phyloP scores from a whole-genome alignment of 2,113 vertebrate species.

The Phalacrocorax pelagicus region DNA sequence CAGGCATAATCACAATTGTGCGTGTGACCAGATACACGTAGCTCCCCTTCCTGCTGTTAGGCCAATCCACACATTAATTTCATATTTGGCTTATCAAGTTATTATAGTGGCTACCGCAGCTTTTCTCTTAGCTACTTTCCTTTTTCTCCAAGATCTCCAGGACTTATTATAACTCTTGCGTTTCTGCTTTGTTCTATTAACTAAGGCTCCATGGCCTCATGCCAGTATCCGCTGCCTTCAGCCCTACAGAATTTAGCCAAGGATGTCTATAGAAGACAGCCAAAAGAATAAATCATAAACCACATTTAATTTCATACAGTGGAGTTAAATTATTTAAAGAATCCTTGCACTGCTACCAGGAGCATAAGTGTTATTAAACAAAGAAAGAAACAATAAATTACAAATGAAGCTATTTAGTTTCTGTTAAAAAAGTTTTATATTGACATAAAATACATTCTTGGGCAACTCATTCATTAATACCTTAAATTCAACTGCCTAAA shows the following conservation, averaged over 20 bases:
- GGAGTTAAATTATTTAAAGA: neutral
- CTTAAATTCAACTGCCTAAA: neutral
- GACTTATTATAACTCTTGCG: neutral
- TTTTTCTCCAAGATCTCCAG: neutral
- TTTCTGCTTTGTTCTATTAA: neutral
- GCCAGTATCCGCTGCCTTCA: neutral
- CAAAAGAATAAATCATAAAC: constrained; percentile 21
- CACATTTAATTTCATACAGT: neutral
- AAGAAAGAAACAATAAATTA: neutral
- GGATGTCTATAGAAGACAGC: neutral
- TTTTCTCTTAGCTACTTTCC: neutral
- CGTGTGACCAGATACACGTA: neutral
- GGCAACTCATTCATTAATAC: neutral
- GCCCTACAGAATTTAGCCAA: neutral
- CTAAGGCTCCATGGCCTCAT: neutral
- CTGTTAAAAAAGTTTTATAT: neutral
- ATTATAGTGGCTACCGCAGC: neutral
- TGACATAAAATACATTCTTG: neutral
- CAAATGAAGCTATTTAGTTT: neutral
- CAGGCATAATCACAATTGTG: neutral
- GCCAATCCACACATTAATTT: neutral
- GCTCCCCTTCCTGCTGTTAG: neutral
- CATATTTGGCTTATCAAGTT: neutral
- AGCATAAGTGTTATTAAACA: neutral
- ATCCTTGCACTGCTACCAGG: neutral